A percentile compares a stretch with the other conserved stretches of the same genome.
phyloP scores from a whole-genome alignment of 2,797 vertebrate genomes.

The Sebastes cheni region DNA sequence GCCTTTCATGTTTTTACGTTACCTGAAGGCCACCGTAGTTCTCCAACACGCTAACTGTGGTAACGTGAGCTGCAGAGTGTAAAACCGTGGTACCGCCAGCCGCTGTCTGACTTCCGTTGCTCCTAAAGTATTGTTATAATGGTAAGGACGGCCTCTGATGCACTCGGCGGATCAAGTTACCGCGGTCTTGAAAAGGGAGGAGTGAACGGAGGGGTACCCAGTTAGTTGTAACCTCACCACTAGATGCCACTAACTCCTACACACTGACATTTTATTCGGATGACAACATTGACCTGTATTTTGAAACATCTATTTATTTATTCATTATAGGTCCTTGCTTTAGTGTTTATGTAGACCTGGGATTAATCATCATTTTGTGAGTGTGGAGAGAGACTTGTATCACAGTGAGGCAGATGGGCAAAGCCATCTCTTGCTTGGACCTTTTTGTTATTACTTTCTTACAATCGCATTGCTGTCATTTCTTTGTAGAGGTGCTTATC shows the following conservation, averaged over 20 bases:
- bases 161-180: rapidly evolving
- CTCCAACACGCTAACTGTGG: rapidly evolving
- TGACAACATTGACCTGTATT: not conserved
- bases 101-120: too few relatives aligned
- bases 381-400: not conserved
- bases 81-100: too few relatives aligned
- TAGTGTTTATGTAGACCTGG: not conserved
- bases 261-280: not conserved
- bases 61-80: rapidly evolving
- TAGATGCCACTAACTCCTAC: too few relatives aligned
- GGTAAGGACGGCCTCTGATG: rapidly evolving
- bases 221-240: rapidly evolving
- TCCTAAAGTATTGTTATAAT: too few relatives aligned
- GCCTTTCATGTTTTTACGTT: too few relatives aligned
- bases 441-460: not conserved
- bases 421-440: not conserved
- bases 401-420: not conserved
- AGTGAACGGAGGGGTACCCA: too few relatives aligned
- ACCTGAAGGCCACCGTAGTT: too few relatives aligned
- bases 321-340: not conserved
- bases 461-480: not conserved
- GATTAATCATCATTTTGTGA: not conserved
- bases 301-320: not conserved
- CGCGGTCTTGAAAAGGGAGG: too few relatives aligned
- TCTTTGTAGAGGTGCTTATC: not conserved